phyloP scores from a whole-genome alignment of 2,797 vertebrate genomes.

The Perodicticus potto region DNA sequence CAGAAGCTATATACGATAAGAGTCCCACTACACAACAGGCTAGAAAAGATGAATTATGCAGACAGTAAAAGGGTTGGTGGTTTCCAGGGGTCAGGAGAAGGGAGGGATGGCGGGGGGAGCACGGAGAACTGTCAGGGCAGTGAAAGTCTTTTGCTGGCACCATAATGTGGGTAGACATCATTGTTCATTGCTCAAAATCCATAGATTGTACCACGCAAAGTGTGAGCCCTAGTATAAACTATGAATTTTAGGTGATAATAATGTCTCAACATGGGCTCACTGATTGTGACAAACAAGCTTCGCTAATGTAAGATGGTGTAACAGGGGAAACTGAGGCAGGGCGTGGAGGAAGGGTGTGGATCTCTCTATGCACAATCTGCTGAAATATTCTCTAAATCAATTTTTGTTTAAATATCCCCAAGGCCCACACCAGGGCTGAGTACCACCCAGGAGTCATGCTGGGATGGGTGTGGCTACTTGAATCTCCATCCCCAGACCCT shows the following conservation, averaged over 20 bases:
- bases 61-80: no score
- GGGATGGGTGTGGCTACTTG: not conserved
- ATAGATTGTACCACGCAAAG: not conserved
- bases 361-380: not conserved
- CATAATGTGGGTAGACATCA: not conserved
- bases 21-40: not conserved
- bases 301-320: not conserved
- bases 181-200: not conserved
- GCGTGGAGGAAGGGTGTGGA: not conserved
- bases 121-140: no score
- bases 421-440: not conserved
- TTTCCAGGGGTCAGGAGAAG: accelerated
- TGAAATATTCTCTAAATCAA: not conserved
- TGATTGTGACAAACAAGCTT: not conserved
- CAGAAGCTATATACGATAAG: accelerated
- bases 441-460: not conserved
- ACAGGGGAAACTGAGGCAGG: not conserved
- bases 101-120: no score
- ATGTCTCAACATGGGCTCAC: not conserved
- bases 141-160: not conserved
- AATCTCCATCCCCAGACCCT: not conserved
- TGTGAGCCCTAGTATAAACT: not conserved
- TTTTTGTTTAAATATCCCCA: no score
- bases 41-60: no score
- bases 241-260: not conserved